Conservation (phyloP, 2,113 vertebrate genomes). For the Plecturocebus donacophilus region DNA sequence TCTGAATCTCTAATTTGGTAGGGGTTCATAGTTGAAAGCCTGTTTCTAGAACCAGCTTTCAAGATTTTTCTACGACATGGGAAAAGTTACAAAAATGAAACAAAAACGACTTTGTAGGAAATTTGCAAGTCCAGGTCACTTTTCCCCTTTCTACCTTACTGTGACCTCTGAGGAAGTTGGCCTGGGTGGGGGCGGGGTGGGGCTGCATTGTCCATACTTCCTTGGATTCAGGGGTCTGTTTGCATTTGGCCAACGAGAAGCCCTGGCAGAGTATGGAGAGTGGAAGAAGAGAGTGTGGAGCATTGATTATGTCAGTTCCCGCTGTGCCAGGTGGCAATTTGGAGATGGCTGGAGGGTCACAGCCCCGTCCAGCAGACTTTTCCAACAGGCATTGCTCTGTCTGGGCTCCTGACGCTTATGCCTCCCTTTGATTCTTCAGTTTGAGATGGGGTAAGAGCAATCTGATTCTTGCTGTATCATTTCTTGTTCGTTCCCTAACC, state of each 20-base stretch:
- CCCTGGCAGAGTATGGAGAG: not conserved
- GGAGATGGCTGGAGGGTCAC: not conserved
- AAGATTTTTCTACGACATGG: not conserved
- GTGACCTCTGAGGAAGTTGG: not conserved
- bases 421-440: not conserved
- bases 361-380: not conserved
- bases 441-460: not conserved
- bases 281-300: not conserved
- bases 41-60: not conserved
- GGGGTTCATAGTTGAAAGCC: not conserved
- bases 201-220: not conserved
- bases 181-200: not conserved
- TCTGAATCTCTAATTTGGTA: not conserved
- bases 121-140: not conserved
- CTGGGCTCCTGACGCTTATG: not conserved
- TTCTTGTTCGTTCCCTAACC: not conserved
- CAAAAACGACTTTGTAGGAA: not conserved
- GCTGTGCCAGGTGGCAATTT: too few relatives aligned
- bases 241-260: not conserved
- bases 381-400: accelerated
- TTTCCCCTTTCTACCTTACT: not conserved
- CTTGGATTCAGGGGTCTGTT: not conserved
- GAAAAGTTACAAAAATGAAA: not conserved
- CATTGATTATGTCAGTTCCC: not conserved
- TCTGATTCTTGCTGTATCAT: not conserved